Evolutionary conservation across 2,888 invertebrate species (phyloP), one percentile per base, ranked within the genome.

Genomic region (Agapetus fuscipes): DNA sequence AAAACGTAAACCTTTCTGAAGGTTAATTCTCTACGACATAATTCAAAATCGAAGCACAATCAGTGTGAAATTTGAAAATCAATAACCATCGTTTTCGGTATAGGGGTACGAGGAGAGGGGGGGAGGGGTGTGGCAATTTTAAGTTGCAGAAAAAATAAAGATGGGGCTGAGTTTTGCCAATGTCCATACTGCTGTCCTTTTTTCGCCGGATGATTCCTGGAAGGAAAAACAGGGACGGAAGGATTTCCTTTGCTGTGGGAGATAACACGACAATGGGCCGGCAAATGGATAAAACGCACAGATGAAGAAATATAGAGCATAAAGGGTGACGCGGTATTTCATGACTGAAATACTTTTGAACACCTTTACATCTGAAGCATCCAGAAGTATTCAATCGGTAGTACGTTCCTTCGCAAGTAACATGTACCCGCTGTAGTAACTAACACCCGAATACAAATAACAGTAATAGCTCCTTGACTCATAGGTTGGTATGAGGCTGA

Each of bases 211-310:
- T 16, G 24, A 11, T 17, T 28, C 11, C 9, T 14, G 24, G 12
- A 12, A 11, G 13, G 9, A 3, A 11, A 17, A 12, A 29, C 17
- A 20, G 17, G 15, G 34, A n/a, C n/a, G n/a, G n/a, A n/a, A n/a
- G n/a, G 16, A 17, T 37, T 45, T 40, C 27, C 39, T 44, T 45
- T 48, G 45, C 48, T 42, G 38, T 27, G 37, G 41, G 30, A 48
- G 48, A 48, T 48, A 48, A 48, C 42, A 42, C 38, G 48, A 48
- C 48, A 48, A 48, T 45, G 37, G 45, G 43, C 39, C 37, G 45
- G 40, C 42, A 43, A 46, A 48, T 42, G 45, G 43, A 48, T 37
- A 44, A 47, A 43, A 41, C 28, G 43, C 30, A 32, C 35, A 36
- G 34, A 36, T 30, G 34, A 24, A 24, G 34, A 26, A 34, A 17